Conservation (phyloP, 2,888 invertebrate genomes). For the Drosophila crucigera region DNA sequence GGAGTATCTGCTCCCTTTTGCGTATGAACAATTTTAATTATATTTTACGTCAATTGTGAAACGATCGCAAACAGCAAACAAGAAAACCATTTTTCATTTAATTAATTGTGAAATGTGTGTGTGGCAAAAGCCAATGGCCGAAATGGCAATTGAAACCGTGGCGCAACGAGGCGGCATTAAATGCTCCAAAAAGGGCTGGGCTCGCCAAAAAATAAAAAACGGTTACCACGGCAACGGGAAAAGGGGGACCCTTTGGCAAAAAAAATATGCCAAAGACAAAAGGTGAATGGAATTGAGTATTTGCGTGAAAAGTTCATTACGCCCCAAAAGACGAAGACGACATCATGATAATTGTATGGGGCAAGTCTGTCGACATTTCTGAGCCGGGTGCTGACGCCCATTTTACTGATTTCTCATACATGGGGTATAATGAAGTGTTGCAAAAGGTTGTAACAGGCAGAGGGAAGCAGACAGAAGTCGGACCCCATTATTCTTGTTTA, state of each 20-base stretch:
- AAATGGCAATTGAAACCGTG: conserved; percentile 27
- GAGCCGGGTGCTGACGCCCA: conserved; percentile 65
- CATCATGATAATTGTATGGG: conserved; percentile 58
- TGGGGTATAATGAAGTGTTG: background rate
- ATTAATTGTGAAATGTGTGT: conserved; percentile 75
- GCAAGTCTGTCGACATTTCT: conserved; percentile 64
- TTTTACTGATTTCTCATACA: conserved; percentile 43
- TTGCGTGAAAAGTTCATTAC: conserved; percentile 73
- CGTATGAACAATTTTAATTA: conserved; percentile 76
- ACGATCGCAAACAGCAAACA: conserved; percentile 34
- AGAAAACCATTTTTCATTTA: conserved; percentile 74
- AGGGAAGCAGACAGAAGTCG: background rate
- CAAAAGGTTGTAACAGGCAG: background rate
- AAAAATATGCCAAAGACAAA: conserved; percentile 34
- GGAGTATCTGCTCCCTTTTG: conserved; percentile 19
- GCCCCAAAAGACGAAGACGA: conserved; percentile 47
- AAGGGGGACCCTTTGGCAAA: conserved; percentile 14
- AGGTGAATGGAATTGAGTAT: conserved; percentile 39
- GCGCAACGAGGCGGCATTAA: conserved; percentile 17
- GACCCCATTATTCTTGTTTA: background rate
- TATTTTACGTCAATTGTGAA: conserved; percentile 81
- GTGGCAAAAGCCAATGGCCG: conserved; percentile 18
- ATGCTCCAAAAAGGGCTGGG: conserved; percentile 3
- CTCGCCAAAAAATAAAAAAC: background rate
- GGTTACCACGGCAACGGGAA: conserved; percentile 10